Evolutionary conservation across 2,888 invertebrate genomes (phyloP).

Genomic region (Subacronicta megacephala): DNA sequence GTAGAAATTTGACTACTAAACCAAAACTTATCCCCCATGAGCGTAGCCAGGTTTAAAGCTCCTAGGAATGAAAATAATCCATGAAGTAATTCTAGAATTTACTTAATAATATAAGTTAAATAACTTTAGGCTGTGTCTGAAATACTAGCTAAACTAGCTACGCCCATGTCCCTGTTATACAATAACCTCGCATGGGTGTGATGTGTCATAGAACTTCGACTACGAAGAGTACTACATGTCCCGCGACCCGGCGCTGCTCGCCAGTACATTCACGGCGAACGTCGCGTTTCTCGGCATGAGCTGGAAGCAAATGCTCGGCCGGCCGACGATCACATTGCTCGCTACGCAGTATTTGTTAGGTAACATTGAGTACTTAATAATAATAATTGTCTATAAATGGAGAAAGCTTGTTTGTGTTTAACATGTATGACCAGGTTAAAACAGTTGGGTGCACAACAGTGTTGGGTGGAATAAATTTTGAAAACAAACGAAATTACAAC

Average conservation of each 20-base stretch:
- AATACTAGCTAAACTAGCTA: conserved; percentile 17
- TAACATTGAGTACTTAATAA: conserved; percentile 83
- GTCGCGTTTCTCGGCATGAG: conserved; percentile 98
- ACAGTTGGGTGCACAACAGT: background rate
- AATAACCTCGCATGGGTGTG: conserved; percentile 74
- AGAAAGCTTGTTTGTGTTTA: conserved; percentile 19
- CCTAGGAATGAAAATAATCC: background rate
- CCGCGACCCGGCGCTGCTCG: conserved; percentile 97
- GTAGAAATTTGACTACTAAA: conserved; percentile 4
- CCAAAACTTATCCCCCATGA: background rate
- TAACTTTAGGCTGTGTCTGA: background rate
- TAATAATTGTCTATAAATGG: conserved; percentile 20
- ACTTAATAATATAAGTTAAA: background rate
- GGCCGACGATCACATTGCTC: conserved; percentile 97
- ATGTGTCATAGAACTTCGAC: conserved; percentile 94
- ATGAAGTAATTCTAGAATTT: too few relatives aligned
- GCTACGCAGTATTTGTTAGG: conserved; percentile 95
- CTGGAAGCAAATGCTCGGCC: conserved; percentile 99
- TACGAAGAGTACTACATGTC: conserved; percentile 98
- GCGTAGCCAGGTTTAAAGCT: conserved; percentile 14
- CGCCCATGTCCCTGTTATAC: conserved; percentile 31
- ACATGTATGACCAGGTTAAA: conserved; percentile 12
- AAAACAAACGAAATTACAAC: background rate
- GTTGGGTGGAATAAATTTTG: background rate
- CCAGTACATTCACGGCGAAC: conserved; percentile 98